phyloP scores from a whole-genome alignment of 2,113 vertebrate species.

The Corythornis vintsioides region DNA sequence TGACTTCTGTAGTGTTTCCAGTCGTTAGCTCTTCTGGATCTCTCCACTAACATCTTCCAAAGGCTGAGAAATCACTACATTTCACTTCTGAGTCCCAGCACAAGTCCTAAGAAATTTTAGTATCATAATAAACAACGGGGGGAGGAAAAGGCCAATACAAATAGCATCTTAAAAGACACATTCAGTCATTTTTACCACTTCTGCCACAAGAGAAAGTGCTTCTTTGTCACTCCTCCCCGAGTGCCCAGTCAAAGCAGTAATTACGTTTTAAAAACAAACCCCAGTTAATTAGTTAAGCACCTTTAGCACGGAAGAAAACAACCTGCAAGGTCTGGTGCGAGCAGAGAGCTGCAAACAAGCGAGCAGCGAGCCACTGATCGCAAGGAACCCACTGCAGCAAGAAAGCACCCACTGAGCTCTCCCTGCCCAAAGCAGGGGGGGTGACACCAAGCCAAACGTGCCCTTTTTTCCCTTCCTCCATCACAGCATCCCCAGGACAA shows the following conservation, averaged over 20 bases:
- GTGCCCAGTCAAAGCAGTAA: not conserved
- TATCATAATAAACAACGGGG: accelerated
- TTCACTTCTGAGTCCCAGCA: not conserved
- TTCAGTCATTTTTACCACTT: not conserved
- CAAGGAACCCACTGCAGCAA: not conserved
- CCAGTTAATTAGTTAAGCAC: not conserved
- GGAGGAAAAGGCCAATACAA: not conserved
- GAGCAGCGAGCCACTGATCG: not conserved
- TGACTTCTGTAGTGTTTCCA: not conserved
- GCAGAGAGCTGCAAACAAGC: not conserved
- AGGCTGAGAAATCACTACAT: not conserved
- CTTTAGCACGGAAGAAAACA: not conserved
- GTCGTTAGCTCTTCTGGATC: not conserved
- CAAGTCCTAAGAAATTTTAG: not conserved
- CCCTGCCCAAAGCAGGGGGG: not conserved
- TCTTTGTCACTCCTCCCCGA: not conserved
- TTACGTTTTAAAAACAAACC: not conserved
- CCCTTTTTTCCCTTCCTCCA: not conserved
- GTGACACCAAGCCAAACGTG: not conserved
- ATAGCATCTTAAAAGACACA: not conserved
- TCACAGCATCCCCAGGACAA: not conserved
- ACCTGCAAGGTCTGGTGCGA: not conserved
- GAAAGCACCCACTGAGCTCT: not conserved
- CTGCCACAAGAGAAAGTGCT: not conserved
- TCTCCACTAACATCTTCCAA: not conserved